Evolutionary conservation across 2,113 vertebrate genomes (phyloP).

Genomic region (Scytalopus superciliaris): DNA sequence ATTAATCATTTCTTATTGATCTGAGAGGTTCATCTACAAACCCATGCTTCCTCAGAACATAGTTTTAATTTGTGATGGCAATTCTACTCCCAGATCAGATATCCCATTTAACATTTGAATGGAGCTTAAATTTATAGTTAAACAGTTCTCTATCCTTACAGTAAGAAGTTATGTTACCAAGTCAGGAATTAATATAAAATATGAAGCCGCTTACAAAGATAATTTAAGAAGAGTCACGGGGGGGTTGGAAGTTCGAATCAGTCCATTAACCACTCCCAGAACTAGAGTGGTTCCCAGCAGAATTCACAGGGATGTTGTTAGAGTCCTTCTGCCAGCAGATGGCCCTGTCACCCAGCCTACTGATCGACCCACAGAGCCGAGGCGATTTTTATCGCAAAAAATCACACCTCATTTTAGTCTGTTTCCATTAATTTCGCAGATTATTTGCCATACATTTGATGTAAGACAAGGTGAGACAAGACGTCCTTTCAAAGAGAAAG

Average conservation of each 20-base stretch:
- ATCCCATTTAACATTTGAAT: not conserved
- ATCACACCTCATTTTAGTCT: not conserved
- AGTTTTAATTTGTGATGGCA: not conserved
- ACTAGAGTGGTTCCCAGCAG: accelerated
- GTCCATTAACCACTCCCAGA: not conserved
- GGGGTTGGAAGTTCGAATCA: not conserved
- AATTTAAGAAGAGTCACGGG: not conserved
- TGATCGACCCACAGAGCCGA: accelerated
- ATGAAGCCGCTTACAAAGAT: not conserved
- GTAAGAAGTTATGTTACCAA: not conserved
- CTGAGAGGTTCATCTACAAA: not conserved
- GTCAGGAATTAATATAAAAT: not conserved
- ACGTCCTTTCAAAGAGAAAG: not conserved
- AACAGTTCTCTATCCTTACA: not conserved
- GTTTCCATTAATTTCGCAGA: not conserved
- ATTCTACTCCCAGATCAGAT: not conserved
- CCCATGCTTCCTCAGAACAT: not conserved
- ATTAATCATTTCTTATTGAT: not conserved
- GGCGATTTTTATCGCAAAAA: not conserved
- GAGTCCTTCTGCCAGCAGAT: conserved; percentile 21
- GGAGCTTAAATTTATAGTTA: not conserved
- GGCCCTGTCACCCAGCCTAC: conserved; percentile 29
- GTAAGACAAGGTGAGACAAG: not conserved
- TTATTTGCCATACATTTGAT: not conserved
- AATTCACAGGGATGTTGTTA: accelerated